These are phyloP conservation scores for Neodiprion virginianus DNA, from an alignment of 1,140 invertebrate genomes.

Conservation along the genomic window DNA sequence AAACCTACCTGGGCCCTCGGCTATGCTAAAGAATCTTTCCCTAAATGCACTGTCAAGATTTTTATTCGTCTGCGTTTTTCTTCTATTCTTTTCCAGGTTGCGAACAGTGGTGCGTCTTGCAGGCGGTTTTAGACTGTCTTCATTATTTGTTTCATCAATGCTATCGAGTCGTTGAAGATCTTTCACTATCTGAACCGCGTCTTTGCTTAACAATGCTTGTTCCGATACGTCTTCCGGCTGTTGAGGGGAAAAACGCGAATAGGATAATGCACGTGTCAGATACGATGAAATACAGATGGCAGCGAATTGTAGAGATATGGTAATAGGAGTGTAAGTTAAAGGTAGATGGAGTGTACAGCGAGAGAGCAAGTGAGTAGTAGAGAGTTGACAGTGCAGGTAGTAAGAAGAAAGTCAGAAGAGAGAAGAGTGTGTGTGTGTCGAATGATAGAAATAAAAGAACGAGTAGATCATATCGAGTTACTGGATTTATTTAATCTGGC, in stretches of 20 bases:
- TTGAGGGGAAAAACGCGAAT: constrained; percentile 18
- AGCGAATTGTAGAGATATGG: no score
- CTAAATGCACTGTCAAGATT: constrained; percentile 48
- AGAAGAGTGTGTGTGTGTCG: no score
- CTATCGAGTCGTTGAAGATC: constrained; percentile 64
- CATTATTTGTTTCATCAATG: constrained; percentile 37
- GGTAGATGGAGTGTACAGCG: no score
- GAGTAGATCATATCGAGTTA: no score
- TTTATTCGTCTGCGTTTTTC: constrained; percentile 27
- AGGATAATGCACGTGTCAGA: no score
- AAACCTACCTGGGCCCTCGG: constrained; percentile 37
- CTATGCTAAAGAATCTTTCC: constrained; percentile 37
- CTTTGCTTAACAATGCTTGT: constrained; percentile 63
- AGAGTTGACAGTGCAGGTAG: no score
- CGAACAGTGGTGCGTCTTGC: constrained; percentile 44
- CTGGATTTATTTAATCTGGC: no score
- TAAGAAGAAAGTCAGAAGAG: no score
- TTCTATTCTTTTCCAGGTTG: constrained; percentile 37
- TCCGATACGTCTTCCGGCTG: constrained; percentile 59
- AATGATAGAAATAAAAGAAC: no score
- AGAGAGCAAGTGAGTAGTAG: no score
- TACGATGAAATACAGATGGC: no score
- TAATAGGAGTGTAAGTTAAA: no score
- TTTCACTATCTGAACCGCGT: constrained; percentile 68
- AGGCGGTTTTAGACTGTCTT: constrained; percentile 29